These are phyloP conservation scores for Characodon lateralis DNA, from an alignment of 2,797 vertebrate genomes.

Conservation along the genomic window DNA sequence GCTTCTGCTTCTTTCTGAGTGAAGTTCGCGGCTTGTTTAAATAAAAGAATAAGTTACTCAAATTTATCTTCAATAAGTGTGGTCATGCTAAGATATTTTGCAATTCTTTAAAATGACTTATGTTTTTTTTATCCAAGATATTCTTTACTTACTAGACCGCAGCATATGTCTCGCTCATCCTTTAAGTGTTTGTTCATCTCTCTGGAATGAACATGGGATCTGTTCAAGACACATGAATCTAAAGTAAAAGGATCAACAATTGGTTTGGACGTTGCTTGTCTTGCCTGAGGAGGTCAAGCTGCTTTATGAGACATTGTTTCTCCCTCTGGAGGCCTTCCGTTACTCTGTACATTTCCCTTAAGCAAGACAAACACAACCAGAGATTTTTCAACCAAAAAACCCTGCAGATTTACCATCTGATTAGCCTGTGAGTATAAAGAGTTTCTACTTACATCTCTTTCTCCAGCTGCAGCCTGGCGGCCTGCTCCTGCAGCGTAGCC, in stretches of 20 bases:
- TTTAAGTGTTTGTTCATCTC: conserved; percentile 94
- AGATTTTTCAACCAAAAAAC: background rate
- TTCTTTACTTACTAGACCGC: conserved; percentile 81
- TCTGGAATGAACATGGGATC: conserved; percentile 69
- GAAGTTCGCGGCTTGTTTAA: conserved; percentile 75
- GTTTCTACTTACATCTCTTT: conserved; percentile 87
- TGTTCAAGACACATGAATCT: background rate
- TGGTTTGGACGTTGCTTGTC: conserved; percentile 3
- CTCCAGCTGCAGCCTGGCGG: conserved; percentile 83
- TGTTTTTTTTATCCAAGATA: no score
- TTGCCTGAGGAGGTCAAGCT: conserved; percentile 92
- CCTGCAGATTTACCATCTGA: background rate
- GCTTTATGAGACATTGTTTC: conserved; percentile 90
- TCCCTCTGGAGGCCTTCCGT: conserved; percentile 91
- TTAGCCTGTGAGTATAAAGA: background rate
- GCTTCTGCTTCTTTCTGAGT: conserved; percentile 81
- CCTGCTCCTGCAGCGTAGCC: conserved; percentile 85
- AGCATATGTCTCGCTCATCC: conserved; percentile 87
- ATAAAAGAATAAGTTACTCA: conserved; percentile 18
- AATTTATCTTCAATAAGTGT: background rate
- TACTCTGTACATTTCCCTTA: conserved; percentile 90
- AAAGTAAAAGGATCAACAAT: background rate
- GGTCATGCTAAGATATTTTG: background rate
- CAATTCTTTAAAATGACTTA: background rate
- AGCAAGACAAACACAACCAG: conserved; percentile 10